A percentile compares a stretch with the other conserved stretches of the same genome.
These are phyloP conservation scores for Hypena proboscidalis DNA, from an alignment of 2,888 invertebrate genomes.

Conservation along the genomic window DNA sequence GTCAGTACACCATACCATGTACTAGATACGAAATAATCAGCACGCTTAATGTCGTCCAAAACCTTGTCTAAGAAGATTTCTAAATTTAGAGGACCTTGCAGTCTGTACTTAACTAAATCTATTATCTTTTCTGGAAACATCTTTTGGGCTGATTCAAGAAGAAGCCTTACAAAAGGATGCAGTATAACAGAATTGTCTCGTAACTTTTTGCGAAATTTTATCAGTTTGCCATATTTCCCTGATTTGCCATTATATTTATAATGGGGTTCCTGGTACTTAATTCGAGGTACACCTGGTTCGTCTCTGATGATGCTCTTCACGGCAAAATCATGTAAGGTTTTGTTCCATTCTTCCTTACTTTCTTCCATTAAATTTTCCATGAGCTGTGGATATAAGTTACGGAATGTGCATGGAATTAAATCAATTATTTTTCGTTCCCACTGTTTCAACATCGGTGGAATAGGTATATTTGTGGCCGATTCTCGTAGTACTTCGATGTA, in stretches of 20 bases:
- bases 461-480: too few species aligned
- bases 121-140: conserved; percentile 84
- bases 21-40: conserved; percentile 74
- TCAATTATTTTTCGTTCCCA: conserved; percentile 87
- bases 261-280: conserved; percentile 74
- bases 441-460: conserved; percentile 86
- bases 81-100: conserved; percentile 68
- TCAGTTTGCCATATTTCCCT: conserved; percentile 83
- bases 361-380: conserved; percentile 83
- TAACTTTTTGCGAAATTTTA: conserved; percentile 84
- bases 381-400: conserved; percentile 81
- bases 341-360: conserved; percentile 85
- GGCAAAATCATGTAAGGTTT: conserved; percentile 86
- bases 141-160: conserved; percentile 81
- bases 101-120: conserved; percentile 77
- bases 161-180: conserved; percentile 86
- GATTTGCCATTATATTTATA: conserved; percentile 88
- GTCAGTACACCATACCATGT: conserved; percentile 76
- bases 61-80: conserved; percentile 68
- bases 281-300: conserved; percentile 81
- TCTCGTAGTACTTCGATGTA: conserved; percentile 84
- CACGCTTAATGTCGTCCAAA: conserved; percentile 71
- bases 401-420: conserved; percentile 82
- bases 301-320: conserved; percentile 87
- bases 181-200: conserved; percentile 85